A percentile compares a stretch with the other conserved stretches of the same genome.
phyloP scores from a whole-genome alignment of 2,797 vertebrate species.

The Lacerta agilis region DNA sequence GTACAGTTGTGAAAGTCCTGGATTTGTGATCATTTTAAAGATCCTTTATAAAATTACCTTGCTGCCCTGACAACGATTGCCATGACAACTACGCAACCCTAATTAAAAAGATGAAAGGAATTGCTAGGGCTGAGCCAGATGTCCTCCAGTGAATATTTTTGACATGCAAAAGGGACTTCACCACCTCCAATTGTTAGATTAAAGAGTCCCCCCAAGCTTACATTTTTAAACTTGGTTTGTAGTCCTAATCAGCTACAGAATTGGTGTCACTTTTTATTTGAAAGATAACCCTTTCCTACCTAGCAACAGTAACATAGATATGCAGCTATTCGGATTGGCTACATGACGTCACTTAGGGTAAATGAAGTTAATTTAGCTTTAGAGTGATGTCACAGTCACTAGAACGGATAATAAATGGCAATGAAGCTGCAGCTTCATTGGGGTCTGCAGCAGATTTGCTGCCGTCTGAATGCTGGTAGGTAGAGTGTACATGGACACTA shows the following conservation, averaged over 20 bases:
- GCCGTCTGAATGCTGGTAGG: not conserved
- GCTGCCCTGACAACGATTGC: constrained; percentile 14
- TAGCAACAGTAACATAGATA: not conserved
- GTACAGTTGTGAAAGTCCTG: constrained; percentile 7
- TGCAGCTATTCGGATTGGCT: not conserved
- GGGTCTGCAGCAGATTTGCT: not conserved
- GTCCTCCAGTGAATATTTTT: not conserved
- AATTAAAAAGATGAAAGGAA: constrained; percentile 9
- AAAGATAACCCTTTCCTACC: not conserved
- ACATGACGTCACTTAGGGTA: constrained; percentile 1
- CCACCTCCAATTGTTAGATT: not conserved
- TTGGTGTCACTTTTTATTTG: not conserved
- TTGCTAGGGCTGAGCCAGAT: not conserved
- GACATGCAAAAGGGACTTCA: not conserved
- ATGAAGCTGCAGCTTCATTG: not conserved
- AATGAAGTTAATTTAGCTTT: not conserved
- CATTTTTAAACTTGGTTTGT: not conserved
- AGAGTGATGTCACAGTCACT: not conserved
- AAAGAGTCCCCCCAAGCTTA: not conserved
- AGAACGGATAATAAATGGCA: not conserved
- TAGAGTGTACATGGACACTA: not conserved
- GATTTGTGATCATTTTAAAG: constrained; percentile 18
- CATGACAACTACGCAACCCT: not conserved
- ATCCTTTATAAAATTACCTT: constrained; percentile 21
- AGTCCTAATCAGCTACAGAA: not conserved